Evolutionary conservation across 2,797 vertebrate species (phyloP), one percentile per base, ranked within the genome.

Genomic region (Brachyalestes nurse): DNA sequence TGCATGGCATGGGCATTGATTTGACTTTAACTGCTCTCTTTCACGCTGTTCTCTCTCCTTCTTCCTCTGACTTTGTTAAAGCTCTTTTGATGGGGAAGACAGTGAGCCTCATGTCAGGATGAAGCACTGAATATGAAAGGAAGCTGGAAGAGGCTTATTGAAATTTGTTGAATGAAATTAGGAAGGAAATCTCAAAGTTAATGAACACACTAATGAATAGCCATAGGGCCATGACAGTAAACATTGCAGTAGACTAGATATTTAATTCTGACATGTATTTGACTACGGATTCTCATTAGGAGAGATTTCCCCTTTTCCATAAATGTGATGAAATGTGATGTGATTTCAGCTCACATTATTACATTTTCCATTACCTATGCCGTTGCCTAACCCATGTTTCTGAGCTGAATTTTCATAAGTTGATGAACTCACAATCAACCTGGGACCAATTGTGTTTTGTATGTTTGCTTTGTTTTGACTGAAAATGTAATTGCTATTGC

Each of bases 381-480:
- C 25, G 60, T 81, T 67, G 58, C 49, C 74, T 49, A 74, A 77
- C 49, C 58, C 38, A 64, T 64, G 62, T 67, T 83, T 83, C 58
- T 64, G 55, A 58, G 72, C 47, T 61, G 38, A 66, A 60, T 70
- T 73, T 51, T 49, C 72, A 77, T 75, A 34, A 79, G 58, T 53
- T 75, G 64, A 70, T 60, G 77, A 51, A 66, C 60, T 45, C 57
- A 66, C 90, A 88, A 92, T 92, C 92, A 91, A 91, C 87, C 85
- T 77, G 5, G 53, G 77, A 87, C 89, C 89, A 82, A 17, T 76
- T 16, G 69, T 55, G 53, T 60, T n/a, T 23, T 66, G 53, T 62
- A 67, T 84, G 82, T 78, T 85, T 84, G 79, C 65, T 85, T 82
- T 77, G 77, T 85, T 86, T 82, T 75, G 57, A 81, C 79, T 65